Conservation (phyloP, 2,113 vertebrate species). For the Etheostoma cragini region DNA sequence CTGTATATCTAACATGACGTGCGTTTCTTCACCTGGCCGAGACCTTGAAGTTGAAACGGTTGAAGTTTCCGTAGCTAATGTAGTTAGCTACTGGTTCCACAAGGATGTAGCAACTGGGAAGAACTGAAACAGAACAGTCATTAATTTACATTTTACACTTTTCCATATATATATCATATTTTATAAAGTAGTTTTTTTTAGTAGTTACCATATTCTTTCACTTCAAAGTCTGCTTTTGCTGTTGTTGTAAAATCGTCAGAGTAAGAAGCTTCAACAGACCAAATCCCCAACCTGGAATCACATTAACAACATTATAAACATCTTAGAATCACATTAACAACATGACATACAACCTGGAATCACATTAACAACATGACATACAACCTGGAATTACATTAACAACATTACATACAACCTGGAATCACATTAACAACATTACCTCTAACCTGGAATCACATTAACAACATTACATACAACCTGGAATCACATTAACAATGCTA, state of each 20-base stretch:
- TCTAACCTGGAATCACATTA: neutral
- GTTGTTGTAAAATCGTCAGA: slow-evolving; percentile 86
- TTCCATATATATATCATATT: too few species aligned
- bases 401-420: neutral
- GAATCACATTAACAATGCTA: neutral
- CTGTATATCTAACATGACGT: too few species aligned
- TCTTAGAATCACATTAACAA: neutral
- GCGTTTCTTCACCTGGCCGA: slow-evolving; percentile 70
- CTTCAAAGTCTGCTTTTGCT: slow-evolving; percentile 87
- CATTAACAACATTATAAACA: neutral
- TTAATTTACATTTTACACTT: neutral
- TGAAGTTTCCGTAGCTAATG: slow-evolving; percentile 70
- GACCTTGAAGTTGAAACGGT: slow-evolving; percentile 72
- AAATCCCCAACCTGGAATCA: slow-evolving; percentile 87
- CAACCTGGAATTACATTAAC: slow-evolving; percentile 4
- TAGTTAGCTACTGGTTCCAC: slow-evolving; percentile 71
- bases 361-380: neutral
- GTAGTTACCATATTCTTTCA: slow-evolving; percentile 90
- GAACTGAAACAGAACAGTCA: slow-evolving; percentile 59
- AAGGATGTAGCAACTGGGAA: slow-evolving; percentile 80
- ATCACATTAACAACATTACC: too few species aligned
- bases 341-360: neutral
- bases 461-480: slow-evolving; percentile 72
- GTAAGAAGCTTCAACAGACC: slow-evolving; percentile 91
- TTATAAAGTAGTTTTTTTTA: neutral